Evolutionary conservation across 2,888 invertebrate species (phyloP).

Genomic region (Homarus gammarus): DNA sequence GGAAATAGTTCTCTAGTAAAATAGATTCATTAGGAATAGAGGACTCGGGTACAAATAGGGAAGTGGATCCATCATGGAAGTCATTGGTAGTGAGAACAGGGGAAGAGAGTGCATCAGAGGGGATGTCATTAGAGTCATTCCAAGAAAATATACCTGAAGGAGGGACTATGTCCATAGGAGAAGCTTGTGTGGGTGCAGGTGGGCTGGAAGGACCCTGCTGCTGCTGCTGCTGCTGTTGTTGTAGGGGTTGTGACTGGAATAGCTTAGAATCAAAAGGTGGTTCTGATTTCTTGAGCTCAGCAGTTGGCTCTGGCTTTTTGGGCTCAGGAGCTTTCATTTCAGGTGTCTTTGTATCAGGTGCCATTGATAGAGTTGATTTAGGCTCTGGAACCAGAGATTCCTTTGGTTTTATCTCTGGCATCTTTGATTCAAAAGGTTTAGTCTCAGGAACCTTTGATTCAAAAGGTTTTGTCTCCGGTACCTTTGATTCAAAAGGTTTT

Average conservation of each 20-base stretch:
- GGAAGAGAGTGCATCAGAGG: conserved; percentile 57
- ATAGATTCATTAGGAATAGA: conserved; percentile 15
- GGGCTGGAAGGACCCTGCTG: conserved; percentile 54
- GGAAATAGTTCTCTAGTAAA: conserved; percentile 17
- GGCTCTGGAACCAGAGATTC: conserved; percentile 38
- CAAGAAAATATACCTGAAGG: conserved; percentile 67
- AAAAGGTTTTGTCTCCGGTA: conserved; percentile 21
- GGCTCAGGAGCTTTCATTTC: conserved; percentile 39
- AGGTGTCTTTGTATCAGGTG: conserved; percentile 37
- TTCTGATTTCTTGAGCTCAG: conserved; percentile 56
- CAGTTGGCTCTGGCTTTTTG: conserved; percentile 3
- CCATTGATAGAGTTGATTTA: conserved; percentile 30
- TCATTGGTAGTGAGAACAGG: conserved; percentile 41
- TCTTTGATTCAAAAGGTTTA: conserved; percentile 25
- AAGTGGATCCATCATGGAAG: conserved; percentile 27
- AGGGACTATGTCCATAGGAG: conserved; percentile 60
- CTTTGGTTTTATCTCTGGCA: conserved; percentile 27
- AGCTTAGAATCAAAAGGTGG: conserved; percentile 43
- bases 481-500: conserved; percentile 45
- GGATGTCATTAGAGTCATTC: conserved; percentile 57
- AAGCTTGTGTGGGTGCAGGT: conserved; percentile 61
- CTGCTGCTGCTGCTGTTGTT: conserved; percentile 46
- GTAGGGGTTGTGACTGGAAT: conserved; percentile 27
- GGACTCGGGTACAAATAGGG: conserved; percentile 5
- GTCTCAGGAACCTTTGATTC: conserved; percentile 37